Conservation (phyloP, 2,113 vertebrate species). For the Leuciscus idus region DNA sequence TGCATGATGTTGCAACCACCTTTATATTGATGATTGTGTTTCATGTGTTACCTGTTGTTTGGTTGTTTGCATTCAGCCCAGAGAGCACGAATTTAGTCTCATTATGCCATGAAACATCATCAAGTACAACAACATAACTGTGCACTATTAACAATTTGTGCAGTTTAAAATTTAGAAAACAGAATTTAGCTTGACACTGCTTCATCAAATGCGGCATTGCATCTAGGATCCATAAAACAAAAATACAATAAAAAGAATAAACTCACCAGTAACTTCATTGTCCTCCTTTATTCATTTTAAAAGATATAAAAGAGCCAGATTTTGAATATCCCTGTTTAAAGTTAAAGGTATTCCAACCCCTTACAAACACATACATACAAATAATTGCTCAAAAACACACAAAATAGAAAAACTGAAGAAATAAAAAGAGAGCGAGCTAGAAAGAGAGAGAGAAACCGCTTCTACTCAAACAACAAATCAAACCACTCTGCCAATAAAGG, state of each 20-base stretch:
- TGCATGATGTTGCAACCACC: too few species aligned
- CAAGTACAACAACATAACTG: too few species aligned
- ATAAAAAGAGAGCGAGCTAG: too few species aligned
- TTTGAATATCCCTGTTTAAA: conserved; percentile 4
- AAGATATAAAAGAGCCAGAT: conserved; percentile 30
- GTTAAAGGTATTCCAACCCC: conserved; percentile 5
- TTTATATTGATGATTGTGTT: too few species aligned
- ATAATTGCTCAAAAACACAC: conserved; percentile 17
- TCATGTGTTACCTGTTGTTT: too few species aligned
- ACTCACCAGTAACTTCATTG: background rate
- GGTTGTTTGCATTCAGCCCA: too few species aligned
- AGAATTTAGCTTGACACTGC: background rate
- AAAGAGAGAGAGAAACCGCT: background rate
- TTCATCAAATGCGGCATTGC: background rate
- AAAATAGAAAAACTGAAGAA: background rate
- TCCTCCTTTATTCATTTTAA: conserved; percentile 37
- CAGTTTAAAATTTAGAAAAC: background rate
- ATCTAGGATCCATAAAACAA: background rate
- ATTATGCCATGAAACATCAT: too few species aligned
- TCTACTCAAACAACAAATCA: conserved; percentile 18
- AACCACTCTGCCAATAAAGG: conserved; percentile 7
- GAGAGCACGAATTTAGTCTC: too few species aligned
- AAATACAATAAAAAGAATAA: background rate
- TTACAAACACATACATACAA: conserved; percentile 20
- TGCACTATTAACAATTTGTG: background rate